phyloP scores from a whole-genome alignment of 2,888 invertebrate species.

The Limnephilus lunatus region DNA sequence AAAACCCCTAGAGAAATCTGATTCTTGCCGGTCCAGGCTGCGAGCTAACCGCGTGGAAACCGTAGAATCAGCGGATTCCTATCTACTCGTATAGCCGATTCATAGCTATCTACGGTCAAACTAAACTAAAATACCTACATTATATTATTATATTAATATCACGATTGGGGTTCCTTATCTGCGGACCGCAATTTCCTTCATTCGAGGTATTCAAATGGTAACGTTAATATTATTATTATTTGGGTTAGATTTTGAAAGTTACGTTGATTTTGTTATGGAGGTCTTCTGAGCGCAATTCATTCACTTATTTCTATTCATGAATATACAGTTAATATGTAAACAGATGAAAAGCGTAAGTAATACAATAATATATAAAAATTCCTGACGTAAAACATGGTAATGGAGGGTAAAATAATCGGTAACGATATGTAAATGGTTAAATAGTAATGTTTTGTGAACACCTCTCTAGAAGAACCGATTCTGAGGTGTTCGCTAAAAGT shows the following conservation, averaged over 20 bases:
- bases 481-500: too few species aligned
- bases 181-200: not conserved
- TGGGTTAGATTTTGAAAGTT: not conserved
- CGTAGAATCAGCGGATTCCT: not conserved
- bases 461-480: too few species aligned
- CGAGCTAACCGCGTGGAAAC: constrained; percentile 17
- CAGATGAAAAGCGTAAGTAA: too few species aligned
- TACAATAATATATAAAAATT: too few species aligned
- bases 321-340: too few species aligned
- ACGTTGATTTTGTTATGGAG: not conserved
- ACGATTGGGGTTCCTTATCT: not conserved
- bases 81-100: not conserved
- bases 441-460: too few species aligned
- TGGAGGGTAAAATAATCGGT: too few species aligned
- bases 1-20: constrained; percentile 11
- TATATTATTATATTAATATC: not conserved
- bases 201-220: not conserved
- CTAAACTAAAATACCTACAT: not conserved
- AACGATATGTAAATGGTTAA: too few species aligned
- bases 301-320: too few species aligned
- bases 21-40: not conserved
- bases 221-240: not conserved
- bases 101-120: not conserved
- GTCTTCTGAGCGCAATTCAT: not conserved
- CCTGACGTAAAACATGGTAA: too few species aligned